A percentile compares a stretch with the other conserved stretches of the same genome.
Conservation (phyloP, 1,140 invertebrate genomes). For the Apolygus lucorum region DNA sequence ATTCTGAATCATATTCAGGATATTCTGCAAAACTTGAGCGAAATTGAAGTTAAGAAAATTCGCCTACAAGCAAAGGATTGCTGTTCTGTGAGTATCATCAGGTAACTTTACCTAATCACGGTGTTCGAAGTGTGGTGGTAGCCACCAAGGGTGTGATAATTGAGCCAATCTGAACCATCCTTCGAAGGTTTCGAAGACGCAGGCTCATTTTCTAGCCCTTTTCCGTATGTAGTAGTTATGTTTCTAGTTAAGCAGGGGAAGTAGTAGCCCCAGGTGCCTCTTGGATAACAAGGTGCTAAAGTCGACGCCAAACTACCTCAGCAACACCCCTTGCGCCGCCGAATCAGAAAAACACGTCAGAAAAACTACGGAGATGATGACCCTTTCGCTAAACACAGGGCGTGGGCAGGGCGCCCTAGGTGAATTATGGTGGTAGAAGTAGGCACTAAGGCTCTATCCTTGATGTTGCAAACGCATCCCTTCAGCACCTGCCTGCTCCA, state of each 20-base stretch:
- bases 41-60: too few relatives aligned
- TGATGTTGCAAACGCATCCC: constrained; percentile 2
- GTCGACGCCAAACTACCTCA: constrained; percentile 6
- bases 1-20: too few relatives aligned
- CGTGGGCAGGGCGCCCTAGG: not conserved
- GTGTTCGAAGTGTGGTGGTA: too few relatives aligned
- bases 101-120: too few relatives aligned
- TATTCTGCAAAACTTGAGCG: too few relatives aligned
- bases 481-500: not conserved
- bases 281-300: constrained; percentile 9
- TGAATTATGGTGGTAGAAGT: constrained; percentile 6
- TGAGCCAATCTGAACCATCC: too few relatives aligned
- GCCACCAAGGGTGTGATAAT: too few relatives aligned
- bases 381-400: constrained; percentile 12
- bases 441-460: not conserved
- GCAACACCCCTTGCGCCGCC: not conserved
- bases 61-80: too few relatives aligned
- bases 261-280: constrained; percentile 12
- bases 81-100: too few relatives aligned
- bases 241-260: not conserved
- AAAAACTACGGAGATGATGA: not conserved
- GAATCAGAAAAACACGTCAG: not conserved
- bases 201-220: too few relatives aligned
- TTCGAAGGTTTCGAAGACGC: too few relatives aligned
- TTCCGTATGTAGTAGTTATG: too few relatives aligned